Base-by-base conservation (phyloP, 2,797 vertebrate species). In the Acipenser ruthenus region DNA sequence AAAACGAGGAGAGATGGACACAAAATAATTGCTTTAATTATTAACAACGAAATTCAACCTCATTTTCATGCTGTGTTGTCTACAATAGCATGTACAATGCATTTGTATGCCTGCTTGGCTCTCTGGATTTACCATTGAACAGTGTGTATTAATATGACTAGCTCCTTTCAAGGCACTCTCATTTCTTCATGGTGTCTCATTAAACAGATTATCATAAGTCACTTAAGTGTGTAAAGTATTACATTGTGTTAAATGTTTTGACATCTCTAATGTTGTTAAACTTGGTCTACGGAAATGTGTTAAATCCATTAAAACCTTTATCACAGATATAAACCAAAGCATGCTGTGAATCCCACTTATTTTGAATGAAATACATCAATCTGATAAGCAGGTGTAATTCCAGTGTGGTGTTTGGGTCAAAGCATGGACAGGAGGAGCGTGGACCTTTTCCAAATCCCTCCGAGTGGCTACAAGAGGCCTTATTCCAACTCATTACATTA, bases 21-120 rank as follows among this genome's bases (percentile, higher is more conserved):
- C 85, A 78, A 80, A 79, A 78, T 75, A 83, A 80, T 82, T 78
- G 75, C 77, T 79, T 79, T 82, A 72, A 76, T 77, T 79, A 81
- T 80, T 79, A 71, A 79, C 80, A 80, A 80, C 78, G 74, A 79
- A 77, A 76, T 71, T 65, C n/a, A 70, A 79, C 67, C 71, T 72
- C 65, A 78, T 82, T 82, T 79, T 65, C 77, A 82, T 72, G 78
- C 81, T 74, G 71, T 69, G 73, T 79, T 77, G 73, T 64, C 18
- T 67, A 83, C 72, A 84, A 81, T 71, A 67, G 71, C 65, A 74
- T 73, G 78, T 74, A 79, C 77, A 80, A 81, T 77, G 73, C 75
- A n/a, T 77, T 74, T 82, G 69, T 60, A 60, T 70, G 74, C 74
- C 75, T 71, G 67, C 73, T 77, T 73, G 76, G 76, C 73, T 63